Evolutionary conservation across 2,888 invertebrate species (phyloP).

Genomic region (Rhorus exstirpatorius): DNA sequence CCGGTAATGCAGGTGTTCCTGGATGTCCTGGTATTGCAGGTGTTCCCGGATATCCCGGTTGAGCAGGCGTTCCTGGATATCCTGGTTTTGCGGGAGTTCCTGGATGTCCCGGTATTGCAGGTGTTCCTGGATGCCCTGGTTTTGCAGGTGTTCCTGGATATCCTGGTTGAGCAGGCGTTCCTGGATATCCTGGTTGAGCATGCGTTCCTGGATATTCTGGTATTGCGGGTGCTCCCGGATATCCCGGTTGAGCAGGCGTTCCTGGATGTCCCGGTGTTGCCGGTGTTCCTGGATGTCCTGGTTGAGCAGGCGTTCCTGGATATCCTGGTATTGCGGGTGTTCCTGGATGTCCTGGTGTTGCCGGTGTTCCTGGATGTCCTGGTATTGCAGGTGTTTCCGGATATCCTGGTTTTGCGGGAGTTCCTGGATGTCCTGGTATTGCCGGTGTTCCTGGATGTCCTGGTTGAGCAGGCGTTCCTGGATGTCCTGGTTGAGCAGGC

Average conservation of each 20-base stretch:
- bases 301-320: conserved; percentile 68
- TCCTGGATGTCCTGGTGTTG: conserved; percentile 82
- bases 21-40: conserved; percentile 75
- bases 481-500: conserved; percentile 71
- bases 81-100: too few relatives aligned
- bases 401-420: conserved; percentile 71
- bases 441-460: conserved; percentile 68
- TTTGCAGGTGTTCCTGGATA: conserved; percentile 39
- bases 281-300: conserved; percentile 68
- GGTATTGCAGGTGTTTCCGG: conserved; percentile 55
- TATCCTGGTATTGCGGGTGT: conserved; percentile 85
- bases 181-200: conserved; percentile 11
- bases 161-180: background rate
- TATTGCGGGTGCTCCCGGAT: conserved; percentile 74
- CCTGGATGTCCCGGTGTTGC: conserved; percentile 66
- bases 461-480: conserved; percentile 73
- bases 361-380: conserved; percentile 68
- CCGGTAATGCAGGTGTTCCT: conserved; percentile 73
- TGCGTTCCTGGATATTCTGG: conserved; percentile 20
- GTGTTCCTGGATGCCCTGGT: too few relatives aligned
- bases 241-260: conserved; percentile 77
- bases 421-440: conserved; percentile 59
- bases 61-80: conserved; percentile 43
- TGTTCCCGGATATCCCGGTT: conserved; percentile 77
- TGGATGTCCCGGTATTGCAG: too few relatives aligned